Base-by-base conservation (phyloP, 1,140 invertebrate genomes). In the Neoseiulus cucumeris region DNA sequence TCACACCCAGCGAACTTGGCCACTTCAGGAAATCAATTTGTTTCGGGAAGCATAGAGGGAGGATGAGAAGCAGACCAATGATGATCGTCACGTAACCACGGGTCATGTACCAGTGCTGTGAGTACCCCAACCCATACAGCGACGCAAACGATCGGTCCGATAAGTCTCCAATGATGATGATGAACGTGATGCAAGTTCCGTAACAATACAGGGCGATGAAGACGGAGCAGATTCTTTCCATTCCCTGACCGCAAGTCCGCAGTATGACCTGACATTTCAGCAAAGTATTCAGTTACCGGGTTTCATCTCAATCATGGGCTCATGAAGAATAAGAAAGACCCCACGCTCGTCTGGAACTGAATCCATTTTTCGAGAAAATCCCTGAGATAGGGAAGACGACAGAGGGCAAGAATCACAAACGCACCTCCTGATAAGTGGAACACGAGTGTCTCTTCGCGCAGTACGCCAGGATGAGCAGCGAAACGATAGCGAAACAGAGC, bases 161-260 rank as follows among this genome's bases (percentile, higher is more conserved):
- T 69, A 85, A 83, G 74, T 85, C 84, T 0, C 83, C 83, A 68
- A 85, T 82, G 12, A 85, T 81, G 66, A 85, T 84, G 22, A 86
- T 72, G 72, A 84, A 85, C 6, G 83, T 85, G 28, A 85, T 75
- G 70, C 83, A 84, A 18, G 82, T 83, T 42, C 84, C 84, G 71
- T 84, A 85, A 70, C 82, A 83, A 68, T 85, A 85, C 1, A 83
- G 68, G 12, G 79, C 74, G 0, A 84, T 76, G 41, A 76, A 79
- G n/a, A 80, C 64, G 0, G 82, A 79, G 67, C 79, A 80, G 1
- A 80, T 66, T 39, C 77, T 70, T 55, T 81, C 75, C 0, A 76
- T 79, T 42, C 73, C 76, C 7, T 73, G 72, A 6, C 83, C 83
- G 70, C 80, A 84, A 42, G 82, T 73, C 44, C 75, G 76, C 18